phyloP scores from a whole-genome alignment of 2,888 invertebrate species.

The Folsomia candida region DNA sequence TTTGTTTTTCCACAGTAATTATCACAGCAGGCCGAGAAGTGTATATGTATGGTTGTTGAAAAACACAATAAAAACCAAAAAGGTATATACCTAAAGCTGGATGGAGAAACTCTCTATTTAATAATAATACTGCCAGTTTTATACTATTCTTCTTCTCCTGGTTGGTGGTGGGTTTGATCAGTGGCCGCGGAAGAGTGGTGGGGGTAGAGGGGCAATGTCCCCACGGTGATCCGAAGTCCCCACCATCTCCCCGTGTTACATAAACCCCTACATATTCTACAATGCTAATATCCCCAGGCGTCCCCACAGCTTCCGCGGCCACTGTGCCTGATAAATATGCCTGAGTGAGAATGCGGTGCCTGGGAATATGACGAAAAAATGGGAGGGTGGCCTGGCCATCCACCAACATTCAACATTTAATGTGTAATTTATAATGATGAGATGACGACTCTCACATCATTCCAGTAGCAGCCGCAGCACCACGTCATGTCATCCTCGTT shows the following conservation, averaged over 20 bases:
- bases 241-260: too few relatives aligned
- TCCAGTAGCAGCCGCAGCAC: background rate
- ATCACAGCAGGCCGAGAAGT: background rate
- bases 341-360: too few relatives aligned
- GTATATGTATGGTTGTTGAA: background rate
- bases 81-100: too few relatives aligned
- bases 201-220: too few relatives aligned
- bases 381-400: background rate
- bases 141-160: too few relatives aligned
- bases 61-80: background rate
- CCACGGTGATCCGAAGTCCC: too few relatives aligned
- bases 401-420: background rate
- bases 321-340: too few relatives aligned
- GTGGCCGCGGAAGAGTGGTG: too few relatives aligned
- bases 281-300: too few relatives aligned
- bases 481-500: background rate
- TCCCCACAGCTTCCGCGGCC: too few relatives aligned
- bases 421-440: background rate
- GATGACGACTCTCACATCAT: background rate
- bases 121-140: background rate
- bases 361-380: background rate
- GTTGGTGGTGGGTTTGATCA: too few relatives aligned
- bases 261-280: too few relatives aligned
- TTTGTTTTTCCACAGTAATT: background rate
- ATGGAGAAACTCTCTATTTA: background rate